Evolutionary conservation across 2,113 vertebrate genomes (phyloP).

Genomic region (Syngnathus floridae): DNA sequence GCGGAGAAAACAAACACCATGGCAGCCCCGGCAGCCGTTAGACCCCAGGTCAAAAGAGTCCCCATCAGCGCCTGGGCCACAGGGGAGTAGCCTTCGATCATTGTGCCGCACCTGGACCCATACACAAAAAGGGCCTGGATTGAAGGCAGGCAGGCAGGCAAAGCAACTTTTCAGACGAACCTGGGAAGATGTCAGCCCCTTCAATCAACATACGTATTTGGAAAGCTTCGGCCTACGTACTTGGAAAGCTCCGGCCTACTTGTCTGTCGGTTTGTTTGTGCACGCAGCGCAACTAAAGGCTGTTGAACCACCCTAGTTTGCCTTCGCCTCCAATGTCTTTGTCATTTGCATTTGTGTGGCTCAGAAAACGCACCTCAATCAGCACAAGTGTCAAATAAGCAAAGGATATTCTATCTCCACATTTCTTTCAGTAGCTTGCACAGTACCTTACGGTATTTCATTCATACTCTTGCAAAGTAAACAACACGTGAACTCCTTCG

Average conservation of each 20-base stretch:
- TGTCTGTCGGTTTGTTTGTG: slow-evolving; percentile 9
- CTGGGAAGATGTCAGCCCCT: slow-evolving; percentile 3
- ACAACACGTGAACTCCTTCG: neutral
- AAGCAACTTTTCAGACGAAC: neutral
- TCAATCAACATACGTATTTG: slow-evolving; percentile 2
- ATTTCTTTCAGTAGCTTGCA: neutral
- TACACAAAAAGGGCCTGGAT: neutral
- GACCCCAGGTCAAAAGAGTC: slow-evolving; percentile 87
- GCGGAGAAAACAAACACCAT: slow-evolving; percentile 90
- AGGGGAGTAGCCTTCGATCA: slow-evolving; percentile 79
- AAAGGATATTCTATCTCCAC: neutral
- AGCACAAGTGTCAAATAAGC: too few relatives aligned
- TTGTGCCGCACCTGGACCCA: slow-evolving; percentile 62
- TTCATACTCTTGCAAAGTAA: neutral
- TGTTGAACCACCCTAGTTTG: slow-evolving; percentile 44
- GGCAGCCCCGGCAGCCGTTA: slow-evolving; percentile 85
- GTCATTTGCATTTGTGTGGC: neutral
- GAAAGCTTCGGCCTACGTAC: neutral
- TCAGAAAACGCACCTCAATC: too few relatives aligned
- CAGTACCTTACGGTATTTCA: too few relatives aligned
- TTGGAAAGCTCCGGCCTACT: neutral
- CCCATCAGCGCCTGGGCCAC: slow-evolving; percentile 84
- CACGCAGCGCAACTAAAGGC: slow-evolving; percentile 3
- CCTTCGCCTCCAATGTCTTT: slow-evolving; percentile 23
- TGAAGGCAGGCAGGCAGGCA: slow-evolving; percentile 2